Evolutionary conservation across 2,797 vertebrate genomes (phyloP), one percentile per base, ranked within the genome.

Genomic region (Leptatherina wallacei): DNA sequence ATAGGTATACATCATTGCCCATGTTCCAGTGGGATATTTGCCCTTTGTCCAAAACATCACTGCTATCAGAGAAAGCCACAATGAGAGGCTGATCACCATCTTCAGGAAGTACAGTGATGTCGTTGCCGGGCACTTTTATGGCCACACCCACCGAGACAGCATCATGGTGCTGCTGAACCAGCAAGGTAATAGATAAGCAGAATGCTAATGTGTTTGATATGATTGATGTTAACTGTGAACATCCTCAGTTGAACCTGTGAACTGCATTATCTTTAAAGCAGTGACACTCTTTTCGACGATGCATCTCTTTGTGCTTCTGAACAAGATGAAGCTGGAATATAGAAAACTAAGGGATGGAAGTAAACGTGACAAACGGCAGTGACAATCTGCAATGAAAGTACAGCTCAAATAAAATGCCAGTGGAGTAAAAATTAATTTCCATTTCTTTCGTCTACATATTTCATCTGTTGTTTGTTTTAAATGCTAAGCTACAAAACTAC

Each of bases 121-220:
- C 59, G 96, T 99, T 49, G 91, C 74, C 0, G 97, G 96, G 12
- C 97, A 99, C 9, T 99, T 99, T 93, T 99, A 96, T 29, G 98
- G 98, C 65, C 98, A 99, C 89, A 98, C 96, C 27, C 98, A 99
- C 81, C 92, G 94, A 64, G 97, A 99, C 85, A 98, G 96, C 85
- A 65, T 99, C 77, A 98, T 99, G 97, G 92, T 99, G 71, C 95
- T 99, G 82, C 80, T 95, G 67, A 95, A 98, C 92, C 75, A 89
- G 64, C 84, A 93, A 87, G 97, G 97, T 98, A 92, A 57, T 6
- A 30, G 7, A 14, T 35, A 49, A 66, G 24, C 6, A 18, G 30
- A 30, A 30, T 30, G 30, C 5, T 30, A 30, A 30, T 30, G 30
- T 30, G 5, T 30, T 30, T 30, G 30, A 30, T 30, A 30, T 30